Evolutionary conservation across 2,113 vertebrate species (phyloP).

Genomic region (Sylvia atricapilla): DNA sequence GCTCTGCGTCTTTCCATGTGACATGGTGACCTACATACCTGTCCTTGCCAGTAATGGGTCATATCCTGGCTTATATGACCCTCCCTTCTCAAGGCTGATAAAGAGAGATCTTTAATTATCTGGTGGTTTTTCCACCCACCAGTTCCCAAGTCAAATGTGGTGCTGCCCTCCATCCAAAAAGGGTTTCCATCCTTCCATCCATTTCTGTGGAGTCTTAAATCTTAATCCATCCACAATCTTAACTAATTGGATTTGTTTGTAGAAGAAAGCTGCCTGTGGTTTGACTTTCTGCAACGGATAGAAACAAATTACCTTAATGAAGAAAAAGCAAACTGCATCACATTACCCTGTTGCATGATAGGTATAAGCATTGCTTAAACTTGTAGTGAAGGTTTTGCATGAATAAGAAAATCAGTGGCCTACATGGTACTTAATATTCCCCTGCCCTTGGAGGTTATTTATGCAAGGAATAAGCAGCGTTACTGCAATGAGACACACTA

Average conservation of each 20-base stretch:
- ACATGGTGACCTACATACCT: slow-evolving; percentile 31
- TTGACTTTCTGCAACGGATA: background rate
- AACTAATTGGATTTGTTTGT: slow-evolving; percentile 34
- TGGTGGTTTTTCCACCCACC: background rate
- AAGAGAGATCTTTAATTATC: background rate
- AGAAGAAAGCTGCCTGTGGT: slow-evolving; percentile 4
- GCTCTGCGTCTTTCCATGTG: background rate
- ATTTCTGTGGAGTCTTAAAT: background rate
- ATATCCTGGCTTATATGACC: background rate
- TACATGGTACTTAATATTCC: background rate
- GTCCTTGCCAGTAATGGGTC: background rate
- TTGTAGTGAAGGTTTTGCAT: background rate
- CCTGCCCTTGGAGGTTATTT: background rate
- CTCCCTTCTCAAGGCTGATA: background rate
- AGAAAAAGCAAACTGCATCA: background rate
- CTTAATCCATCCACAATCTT: background rate
- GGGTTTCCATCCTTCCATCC: background rate
- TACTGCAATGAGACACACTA: background rate
- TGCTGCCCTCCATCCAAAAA: background rate
- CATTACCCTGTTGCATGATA: background rate
- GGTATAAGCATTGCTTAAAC: background rate
- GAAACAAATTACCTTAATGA: background rate
- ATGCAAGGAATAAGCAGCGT: background rate
- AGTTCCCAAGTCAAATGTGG: background rate
- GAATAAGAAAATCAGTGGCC: background rate